These are phyloP conservation scores for Globodera rostochiensis DNA, from an alignment of 1,140 invertebrate species.

Conservation along the genomic window DNA sequence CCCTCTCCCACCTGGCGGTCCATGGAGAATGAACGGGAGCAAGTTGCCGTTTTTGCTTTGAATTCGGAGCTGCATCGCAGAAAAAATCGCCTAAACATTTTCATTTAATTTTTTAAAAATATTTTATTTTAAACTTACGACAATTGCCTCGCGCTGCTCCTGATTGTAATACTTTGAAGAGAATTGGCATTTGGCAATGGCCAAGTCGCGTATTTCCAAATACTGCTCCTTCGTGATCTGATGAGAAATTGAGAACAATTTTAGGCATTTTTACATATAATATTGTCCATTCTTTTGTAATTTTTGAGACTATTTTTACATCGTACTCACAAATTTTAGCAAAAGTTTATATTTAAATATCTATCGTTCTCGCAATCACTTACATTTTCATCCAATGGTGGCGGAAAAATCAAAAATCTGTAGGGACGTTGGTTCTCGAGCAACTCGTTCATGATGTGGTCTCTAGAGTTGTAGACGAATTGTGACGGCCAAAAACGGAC, in stretches of 20 bases:
- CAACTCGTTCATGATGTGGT: conserved; percentile 5
- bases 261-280: too few species aligned
- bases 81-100: neutral
- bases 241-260: neutral
- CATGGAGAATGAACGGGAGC: conserved; percentile 28
- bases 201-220: conserved; percentile 1
- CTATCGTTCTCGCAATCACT: neutral
- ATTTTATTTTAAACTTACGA: conserved; percentile 7
- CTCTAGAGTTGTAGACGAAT: conserved; percentile 6
- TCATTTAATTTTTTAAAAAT: too few species aligned
- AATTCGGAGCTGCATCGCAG: neutral
- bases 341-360: too few species aligned
- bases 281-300: too few species aligned
- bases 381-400: conserved; percentile 11
- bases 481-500: conserved; percentile 9
- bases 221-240: conserved; percentile 5
- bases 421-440: neutral
- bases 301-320: too few species aligned
- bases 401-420: conserved; percentile 18
- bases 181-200: conserved; percentile 3
- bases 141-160: conserved; percentile 23
- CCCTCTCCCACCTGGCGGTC: conserved; percentile 22
- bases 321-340: too few species aligned
- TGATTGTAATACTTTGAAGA: conserved; percentile 6
- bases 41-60: conserved; percentile 3